Evolutionary conservation across 2,113 vertebrate species (phyloP).

Genomic region (Dipodomys spectabilis): DNA sequence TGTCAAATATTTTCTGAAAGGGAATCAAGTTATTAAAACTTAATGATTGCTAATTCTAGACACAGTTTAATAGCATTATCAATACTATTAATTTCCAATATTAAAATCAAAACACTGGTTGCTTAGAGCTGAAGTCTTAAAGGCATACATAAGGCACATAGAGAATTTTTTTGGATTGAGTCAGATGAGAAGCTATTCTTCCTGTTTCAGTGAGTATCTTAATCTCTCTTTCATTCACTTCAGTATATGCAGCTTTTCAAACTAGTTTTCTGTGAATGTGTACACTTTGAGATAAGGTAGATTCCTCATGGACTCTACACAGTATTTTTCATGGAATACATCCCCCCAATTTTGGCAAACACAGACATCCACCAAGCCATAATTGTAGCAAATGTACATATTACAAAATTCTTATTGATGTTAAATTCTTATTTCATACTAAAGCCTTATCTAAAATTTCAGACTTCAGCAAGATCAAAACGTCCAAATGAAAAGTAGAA

Average conservation of each 20-base stretch:
- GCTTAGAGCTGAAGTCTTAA: constrained; percentile 32
- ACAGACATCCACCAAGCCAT: constrained; percentile 45
- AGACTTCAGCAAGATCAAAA: constrained; percentile 29
- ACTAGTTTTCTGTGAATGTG: constrained; percentile 63
- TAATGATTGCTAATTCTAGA: neutral
- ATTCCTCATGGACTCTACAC: constrained; percentile 64
- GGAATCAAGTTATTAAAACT: constrained; percentile 14
- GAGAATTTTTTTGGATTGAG: constrained; percentile 21
- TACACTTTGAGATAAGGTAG: constrained; percentile 56
- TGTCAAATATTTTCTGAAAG: constrained; percentile 16
- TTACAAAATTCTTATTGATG: neutral
- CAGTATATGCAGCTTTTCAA: constrained; percentile 55
- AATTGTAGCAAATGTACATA: constrained; percentile 28
- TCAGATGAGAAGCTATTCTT: constrained; percentile 48
- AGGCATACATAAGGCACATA: neutral
- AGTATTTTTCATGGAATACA: constrained; percentile 16
- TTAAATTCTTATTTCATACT: neutral
- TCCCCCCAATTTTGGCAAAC: constrained; percentile 27
- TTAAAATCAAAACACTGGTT: constrained; percentile 11
- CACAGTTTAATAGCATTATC: neutral
- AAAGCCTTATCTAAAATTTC: neutral
- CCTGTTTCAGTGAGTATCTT: neutral
- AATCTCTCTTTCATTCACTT: neutral
- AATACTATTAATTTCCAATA: constrained; percentile 40
- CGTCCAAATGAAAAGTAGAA: constrained; percentile 7